Conservation (phyloP, 2,888 invertebrate genomes). For the Stenchaetothrips biformis region DNA sequence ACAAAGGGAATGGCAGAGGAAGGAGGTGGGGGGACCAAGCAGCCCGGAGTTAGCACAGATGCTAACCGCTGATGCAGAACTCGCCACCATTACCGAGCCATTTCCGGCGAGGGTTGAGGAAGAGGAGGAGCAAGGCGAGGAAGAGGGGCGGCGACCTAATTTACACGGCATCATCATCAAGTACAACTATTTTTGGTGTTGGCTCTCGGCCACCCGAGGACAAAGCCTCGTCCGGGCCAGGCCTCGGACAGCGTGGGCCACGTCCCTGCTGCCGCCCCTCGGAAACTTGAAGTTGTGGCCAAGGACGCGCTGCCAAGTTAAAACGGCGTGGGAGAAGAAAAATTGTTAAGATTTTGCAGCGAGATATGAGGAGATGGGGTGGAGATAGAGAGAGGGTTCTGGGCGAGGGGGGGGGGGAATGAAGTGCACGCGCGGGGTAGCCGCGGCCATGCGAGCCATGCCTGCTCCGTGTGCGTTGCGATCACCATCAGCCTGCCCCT, state of each 20-base stretch:
- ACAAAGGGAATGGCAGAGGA: background rate
- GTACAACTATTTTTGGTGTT: constrained; percentile 21
- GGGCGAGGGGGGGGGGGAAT: too few relatives aligned
- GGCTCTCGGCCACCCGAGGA: background rate
- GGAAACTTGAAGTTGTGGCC: too few relatives aligned
- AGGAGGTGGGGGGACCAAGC: background rate
- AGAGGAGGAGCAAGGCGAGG: background rate
- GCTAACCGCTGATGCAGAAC: constrained; percentile 22
- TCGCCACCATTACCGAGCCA: constrained; percentile 22
- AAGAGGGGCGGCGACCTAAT: background rate
- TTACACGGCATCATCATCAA: constrained; percentile 15
- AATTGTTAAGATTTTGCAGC: background rate
- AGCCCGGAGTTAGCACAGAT: background rate
- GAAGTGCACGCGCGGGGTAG: background rate
- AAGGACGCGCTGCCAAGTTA: background rate
- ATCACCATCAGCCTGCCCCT: background rate
- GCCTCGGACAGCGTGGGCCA: background rate
- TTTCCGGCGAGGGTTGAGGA: background rate
- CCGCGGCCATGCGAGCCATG: background rate
- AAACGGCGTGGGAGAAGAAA: background rate
- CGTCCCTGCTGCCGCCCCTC: background rate
- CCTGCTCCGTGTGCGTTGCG: background rate
- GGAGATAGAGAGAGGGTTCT: background rate
- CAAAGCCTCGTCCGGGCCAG: background rate
- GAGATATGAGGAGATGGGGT: background rate